These are phyloP conservation scores for Carassius carassius DNA, from an alignment of 2,113 vertebrate genomes.

Conservation along the genomic window DNA sequence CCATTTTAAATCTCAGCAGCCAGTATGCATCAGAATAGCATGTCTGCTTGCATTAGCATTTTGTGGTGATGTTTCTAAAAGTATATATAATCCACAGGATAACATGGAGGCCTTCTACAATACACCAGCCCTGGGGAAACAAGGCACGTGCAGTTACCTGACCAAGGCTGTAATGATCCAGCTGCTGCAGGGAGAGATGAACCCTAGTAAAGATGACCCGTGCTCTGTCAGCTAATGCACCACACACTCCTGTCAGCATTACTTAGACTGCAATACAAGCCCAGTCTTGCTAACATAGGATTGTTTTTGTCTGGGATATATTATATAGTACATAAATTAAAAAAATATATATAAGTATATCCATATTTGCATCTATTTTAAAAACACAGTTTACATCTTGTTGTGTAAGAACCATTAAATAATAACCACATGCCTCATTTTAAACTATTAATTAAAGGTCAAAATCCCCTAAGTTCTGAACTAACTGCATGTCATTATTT, in stretches of 20 bases:
- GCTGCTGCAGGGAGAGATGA: slow-evolving; percentile 90
- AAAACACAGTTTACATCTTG: not conserved
- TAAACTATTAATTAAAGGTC: not conserved
- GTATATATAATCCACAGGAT: slow-evolving; percentile 68
- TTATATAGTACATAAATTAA: not conserved
- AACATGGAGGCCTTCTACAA: slow-evolving; percentile 91
- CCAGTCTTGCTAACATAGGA: not conserved
- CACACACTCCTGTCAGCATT: not conserved
- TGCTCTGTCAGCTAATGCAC: slow-evolving; percentile 86
- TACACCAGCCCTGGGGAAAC: slow-evolving; percentile 83
- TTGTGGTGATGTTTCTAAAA: slow-evolving; percentile 3
- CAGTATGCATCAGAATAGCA: not conserved
- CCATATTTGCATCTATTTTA: slow-evolving; percentile 21
- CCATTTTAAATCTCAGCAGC: not conserved
- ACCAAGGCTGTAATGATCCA: slow-evolving; percentile 91
- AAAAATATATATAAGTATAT: not conserved
- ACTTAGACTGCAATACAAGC: not conserved
- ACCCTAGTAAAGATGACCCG: slow-evolving; percentile 83
- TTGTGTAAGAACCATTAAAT: not conserved
- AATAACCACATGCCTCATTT: not conserved
- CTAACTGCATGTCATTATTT: slow-evolving; percentile 25
- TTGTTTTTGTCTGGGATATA: not conserved
- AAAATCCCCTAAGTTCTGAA: not conserved
- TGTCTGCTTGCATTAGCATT: not conserved
- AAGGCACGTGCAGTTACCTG: slow-evolving; percentile 92